phyloP scores from a whole-genome alignment of 2,888 invertebrate genomes.

The Leucoptera coffeella region DNA sequence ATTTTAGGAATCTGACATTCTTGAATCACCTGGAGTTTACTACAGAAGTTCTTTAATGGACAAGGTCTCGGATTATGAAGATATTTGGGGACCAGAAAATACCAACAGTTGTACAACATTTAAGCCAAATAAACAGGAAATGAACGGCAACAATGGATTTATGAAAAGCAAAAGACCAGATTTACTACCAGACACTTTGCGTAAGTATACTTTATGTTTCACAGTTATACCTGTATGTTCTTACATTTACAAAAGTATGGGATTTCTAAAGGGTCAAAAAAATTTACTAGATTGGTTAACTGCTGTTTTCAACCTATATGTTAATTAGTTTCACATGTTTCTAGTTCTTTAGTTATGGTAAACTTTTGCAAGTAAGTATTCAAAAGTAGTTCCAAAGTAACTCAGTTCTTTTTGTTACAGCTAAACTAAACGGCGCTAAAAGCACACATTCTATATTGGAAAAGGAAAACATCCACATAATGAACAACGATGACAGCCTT shows the following conservation, averaged over 20 bases:
- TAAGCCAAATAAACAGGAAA: conserved; percentile 31
- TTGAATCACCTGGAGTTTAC: conserved; percentile 76
- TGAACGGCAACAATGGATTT: conserved; percentile 36
- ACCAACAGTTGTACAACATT: conserved; percentile 39
- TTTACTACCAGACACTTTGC: conserved; percentile 54
- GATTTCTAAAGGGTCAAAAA: no score
- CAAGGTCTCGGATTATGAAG: conserved; percentile 92
- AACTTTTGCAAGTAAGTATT: no score
- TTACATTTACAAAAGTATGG: no score
- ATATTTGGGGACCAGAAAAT: conserved; percentile 75
- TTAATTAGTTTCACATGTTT: no score
- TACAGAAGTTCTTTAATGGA: conserved; percentile 84
- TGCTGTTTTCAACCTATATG: no score
- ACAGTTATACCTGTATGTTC: no score
- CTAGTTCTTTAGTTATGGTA: no score
- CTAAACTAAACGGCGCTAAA: conserved; percentile 35
- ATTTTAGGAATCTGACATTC: conserved; percentile 72
- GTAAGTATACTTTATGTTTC: conserved; percentile 27
- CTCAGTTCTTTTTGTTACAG: conserved; percentile 21
- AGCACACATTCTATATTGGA: conserved; percentile 40
- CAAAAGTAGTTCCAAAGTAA: no score
- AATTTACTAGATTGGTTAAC: no score
- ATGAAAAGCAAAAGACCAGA: conserved; percentile 56
- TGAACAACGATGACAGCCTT: conserved; percentile 34
- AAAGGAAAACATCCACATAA: conserved; percentile 35